Percentiles rank a stretch among this genome's conserved stretches.
These are phyloP conservation scores for Empis livida DNA, from an alignment of 2,888 invertebrate genomes.

Conservation along the genomic window DNA sequence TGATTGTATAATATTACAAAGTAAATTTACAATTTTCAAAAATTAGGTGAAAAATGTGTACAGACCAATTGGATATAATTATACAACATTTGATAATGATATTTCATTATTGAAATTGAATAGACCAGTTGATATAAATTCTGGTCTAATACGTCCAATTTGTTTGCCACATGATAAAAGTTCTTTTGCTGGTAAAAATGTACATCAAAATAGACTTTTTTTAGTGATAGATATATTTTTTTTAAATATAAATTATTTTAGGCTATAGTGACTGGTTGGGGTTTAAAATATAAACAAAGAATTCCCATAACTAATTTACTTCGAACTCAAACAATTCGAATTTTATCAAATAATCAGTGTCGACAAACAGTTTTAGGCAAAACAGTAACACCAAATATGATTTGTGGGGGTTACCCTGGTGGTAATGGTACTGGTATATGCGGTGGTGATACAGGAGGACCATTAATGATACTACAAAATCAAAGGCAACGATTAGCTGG, in stretches of 20 bases:
- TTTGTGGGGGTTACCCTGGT: slow-evolving; percentile 8
- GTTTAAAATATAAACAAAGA: slow-evolving; percentile 14
- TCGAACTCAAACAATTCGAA: slow-evolving; percentile 17
- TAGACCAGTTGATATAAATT: slow-evolving; percentile 8
- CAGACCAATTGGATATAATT: slow-evolving; percentile 1
- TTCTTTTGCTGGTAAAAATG: slow-evolving; percentile 11
- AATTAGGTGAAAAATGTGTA: not conserved
- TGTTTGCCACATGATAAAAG: slow-evolving; percentile 8
- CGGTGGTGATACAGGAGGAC: slow-evolving; percentile 13
- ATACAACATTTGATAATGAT: slow-evolving; percentile 11
- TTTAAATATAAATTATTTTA: not conserved
- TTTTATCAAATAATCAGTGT: slow-evolving; percentile 29
- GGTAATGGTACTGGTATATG: slow-evolving; percentile 5
- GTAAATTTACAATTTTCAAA: not conserved
- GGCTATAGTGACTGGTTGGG: slow-evolving; percentile 34
- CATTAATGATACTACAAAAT: slow-evolving; percentile 9
- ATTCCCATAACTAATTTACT: too few relatives aligned
- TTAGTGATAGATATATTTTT: too few relatives aligned
- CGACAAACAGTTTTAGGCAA: slow-evolving; percentile 23
- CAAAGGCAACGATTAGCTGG: slow-evolving; percentile 10
- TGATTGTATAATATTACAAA: not conserved
- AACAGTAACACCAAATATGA: slow-evolving; percentile 8
- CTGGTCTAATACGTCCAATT: slow-evolving; percentile 12
- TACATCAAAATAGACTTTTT: slow-evolving; percentile 1
- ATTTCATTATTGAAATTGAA: slow-evolving; percentile 12